These are phyloP conservation scores for Ceratosolen fusciceps DNA, from an alignment of 1,140 invertebrate genomes.

Conservation along the genomic window DNA sequence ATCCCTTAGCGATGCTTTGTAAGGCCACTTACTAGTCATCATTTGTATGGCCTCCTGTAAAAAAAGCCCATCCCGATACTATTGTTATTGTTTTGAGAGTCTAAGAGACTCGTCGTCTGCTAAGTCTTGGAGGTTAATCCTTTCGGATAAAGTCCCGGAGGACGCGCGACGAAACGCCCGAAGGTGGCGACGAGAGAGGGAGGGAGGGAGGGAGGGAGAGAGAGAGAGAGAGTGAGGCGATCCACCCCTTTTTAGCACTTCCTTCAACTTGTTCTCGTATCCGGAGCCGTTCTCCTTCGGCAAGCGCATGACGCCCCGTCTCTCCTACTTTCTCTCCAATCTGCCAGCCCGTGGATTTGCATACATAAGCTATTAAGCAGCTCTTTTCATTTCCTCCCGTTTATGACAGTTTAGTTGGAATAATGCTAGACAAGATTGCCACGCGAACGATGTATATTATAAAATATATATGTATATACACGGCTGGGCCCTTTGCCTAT, in stretches of 20 bases:
- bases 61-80: not conserved
- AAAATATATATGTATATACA: too few species aligned
- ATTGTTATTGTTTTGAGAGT: not conserved
- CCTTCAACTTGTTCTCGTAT: slow-evolving; percentile 56
- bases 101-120: not conserved
- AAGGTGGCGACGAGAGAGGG: slow-evolving; percentile 30
- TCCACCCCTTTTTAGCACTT: slow-evolving; percentile 67
- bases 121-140: slow-evolving; percentile 52
- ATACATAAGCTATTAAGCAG: slow-evolving; percentile 73
- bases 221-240: slow-evolving; percentile 30
- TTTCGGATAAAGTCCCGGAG: slow-evolving; percentile 57
- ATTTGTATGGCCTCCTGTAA: too few species aligned
- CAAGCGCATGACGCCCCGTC: slow-evolving; percentile 59
- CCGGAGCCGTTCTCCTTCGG: slow-evolving; percentile 27
- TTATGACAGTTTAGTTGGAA: slow-evolving; percentile 73
- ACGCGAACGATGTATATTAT: slow-evolving; percentile 63
- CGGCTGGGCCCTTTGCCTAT: not conserved
- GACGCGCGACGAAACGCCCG: slow-evolving; percentile 31
- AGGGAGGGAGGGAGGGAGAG: slow-evolving; percentile 31
- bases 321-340: slow-evolving; percentile 63
- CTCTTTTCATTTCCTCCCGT: slow-evolving; percentile 73
- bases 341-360: slow-evolving; percentile 68
- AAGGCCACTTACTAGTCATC: too few species aligned
- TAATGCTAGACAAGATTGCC: slow-evolving; percentile 71
- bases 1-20: too few species aligned